Evolutionary conservation across 2,113 vertebrate species (phyloP), one percentile per base, ranked within the genome.

Genomic region (Mormyrus lacerda): DNA sequence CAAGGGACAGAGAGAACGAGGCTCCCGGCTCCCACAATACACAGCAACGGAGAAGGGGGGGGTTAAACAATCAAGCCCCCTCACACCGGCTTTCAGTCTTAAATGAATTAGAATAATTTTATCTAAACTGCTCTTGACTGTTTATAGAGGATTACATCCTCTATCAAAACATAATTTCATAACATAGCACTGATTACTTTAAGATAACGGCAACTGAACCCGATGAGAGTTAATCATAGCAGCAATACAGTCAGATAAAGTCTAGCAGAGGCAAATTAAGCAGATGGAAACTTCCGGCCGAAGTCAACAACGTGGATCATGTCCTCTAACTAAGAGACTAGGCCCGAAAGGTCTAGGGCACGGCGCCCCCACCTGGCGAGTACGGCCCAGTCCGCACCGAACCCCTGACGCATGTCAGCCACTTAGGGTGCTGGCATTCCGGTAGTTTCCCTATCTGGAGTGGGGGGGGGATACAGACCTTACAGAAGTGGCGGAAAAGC

Each of bases 401-500:
- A 85, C 19, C 76, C 42, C 17, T 45, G 44, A 3, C 2, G 8
- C 79, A 47, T 47, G 44, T 35, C 79, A 88, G 92, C 86, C 89
- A 91, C 91, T 94, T 65, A 89, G 92, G 94, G 44, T 45, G 44
- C 44, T 45, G 44, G 44, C 44, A 45, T 45, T 4, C 44, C 44
- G 44, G 44, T 4, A 45, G 44, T 45, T 4, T 45, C 90, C 90
- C 91, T 94, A 91, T 93, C 90, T 90, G 13, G 55, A 76, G 91
- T 93, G 91, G 87, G 93, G 94, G 92, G 89, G 93, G 91, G 92
- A 89, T 92, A 92, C 90, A 92, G 89, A 90, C 91, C 90, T 92
- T 55, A 51, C 53, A 84, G 76, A 61, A 89, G 58, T 91, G 88
- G 53, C 10, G 51, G 76, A 50, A 27, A 76, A 89, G 79, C 61